Percentiles rank a stretch among this genome's conserved stretches.
These are phyloP conservation scores for Lamprologus speciosus DNA, from an alignment of 2,113 vertebrate species.

Conservation along the genomic window DNA sequence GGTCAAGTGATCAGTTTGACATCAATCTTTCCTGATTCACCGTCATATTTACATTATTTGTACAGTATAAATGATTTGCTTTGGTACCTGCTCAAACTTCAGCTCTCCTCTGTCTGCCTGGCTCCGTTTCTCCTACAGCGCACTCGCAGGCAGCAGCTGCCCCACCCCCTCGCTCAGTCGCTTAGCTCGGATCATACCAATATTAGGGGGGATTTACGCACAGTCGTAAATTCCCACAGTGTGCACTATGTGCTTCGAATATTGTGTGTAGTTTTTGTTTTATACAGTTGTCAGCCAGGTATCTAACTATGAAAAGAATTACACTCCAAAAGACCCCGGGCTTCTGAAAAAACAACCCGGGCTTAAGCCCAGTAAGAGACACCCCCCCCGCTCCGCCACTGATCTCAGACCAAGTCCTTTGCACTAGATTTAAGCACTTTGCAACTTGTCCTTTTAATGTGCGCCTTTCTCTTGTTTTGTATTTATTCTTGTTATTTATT, in stretches of 20 bases:
- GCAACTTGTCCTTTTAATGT: background rate
- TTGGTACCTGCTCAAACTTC: no score
- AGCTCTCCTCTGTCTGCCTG: fast-evolving
- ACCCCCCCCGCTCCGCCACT: background rate
- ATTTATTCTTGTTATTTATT: background rate
- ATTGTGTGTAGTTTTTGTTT: background rate
- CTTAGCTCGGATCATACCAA: no score
- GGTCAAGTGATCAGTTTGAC: no score
- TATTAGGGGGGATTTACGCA: fast-evolving
- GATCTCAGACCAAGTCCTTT: background rate
- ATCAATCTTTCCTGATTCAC: no score
- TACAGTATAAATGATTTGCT: fast-evolving
- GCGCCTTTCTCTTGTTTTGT: background rate
- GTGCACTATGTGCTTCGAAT: background rate
- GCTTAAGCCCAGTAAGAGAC: background rate
- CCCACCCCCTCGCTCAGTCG: no score
- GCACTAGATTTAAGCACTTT: background rate
- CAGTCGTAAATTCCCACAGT: background rate
- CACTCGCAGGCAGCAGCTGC: fast-evolving
- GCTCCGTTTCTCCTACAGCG: fast-evolving
- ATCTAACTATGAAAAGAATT: background rate
- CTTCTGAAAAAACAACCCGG: fast-evolving
- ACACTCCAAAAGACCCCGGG: background rate
- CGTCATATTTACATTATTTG: no score
- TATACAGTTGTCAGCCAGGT: fast-evolving